These are phyloP conservation scores for Drosophila saltans DNA, from an alignment of 1,140 invertebrate species.

Conservation along the genomic window DNA sequence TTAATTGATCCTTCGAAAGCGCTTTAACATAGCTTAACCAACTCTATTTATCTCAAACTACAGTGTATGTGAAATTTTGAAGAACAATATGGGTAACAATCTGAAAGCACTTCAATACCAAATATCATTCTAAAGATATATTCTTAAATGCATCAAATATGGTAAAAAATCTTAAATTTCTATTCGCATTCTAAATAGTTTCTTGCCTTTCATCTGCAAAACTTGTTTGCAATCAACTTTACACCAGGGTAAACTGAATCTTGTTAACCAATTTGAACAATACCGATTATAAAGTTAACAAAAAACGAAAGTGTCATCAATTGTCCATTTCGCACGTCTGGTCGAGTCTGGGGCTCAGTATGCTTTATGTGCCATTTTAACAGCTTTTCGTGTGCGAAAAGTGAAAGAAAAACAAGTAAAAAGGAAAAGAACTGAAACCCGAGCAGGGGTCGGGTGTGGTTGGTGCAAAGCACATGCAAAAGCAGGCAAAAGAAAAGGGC, in stretches of 20 bases:
- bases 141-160: too few species aligned
- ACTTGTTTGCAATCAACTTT: too few species aligned
- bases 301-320: constrained; percentile 13
- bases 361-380: constrained; percentile 31
- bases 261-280: background rate
- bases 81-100: too few species aligned
- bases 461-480: background rate
- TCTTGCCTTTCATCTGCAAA: too few species aligned
- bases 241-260: background rate
- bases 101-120: too few species aligned
- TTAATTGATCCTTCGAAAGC: too few species aligned
- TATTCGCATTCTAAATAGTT: too few species aligned
- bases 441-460: background rate
- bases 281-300: background rate
- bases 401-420: constrained; percentile 30
- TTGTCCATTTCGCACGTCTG: constrained; percentile 12
- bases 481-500: background rate
- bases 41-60: too few species aligned
- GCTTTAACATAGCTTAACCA: too few species aligned
- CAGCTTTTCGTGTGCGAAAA: constrained; percentile 31
- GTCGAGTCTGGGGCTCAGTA: background rate
- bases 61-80: too few species aligned
- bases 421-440: constrained; percentile 21
- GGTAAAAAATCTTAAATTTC: too few species aligned
- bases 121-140: too few species aligned